phyloP scores from a whole-genome alignment of 2,113 vertebrate genomes.

The Corapipo altera region DNA sequence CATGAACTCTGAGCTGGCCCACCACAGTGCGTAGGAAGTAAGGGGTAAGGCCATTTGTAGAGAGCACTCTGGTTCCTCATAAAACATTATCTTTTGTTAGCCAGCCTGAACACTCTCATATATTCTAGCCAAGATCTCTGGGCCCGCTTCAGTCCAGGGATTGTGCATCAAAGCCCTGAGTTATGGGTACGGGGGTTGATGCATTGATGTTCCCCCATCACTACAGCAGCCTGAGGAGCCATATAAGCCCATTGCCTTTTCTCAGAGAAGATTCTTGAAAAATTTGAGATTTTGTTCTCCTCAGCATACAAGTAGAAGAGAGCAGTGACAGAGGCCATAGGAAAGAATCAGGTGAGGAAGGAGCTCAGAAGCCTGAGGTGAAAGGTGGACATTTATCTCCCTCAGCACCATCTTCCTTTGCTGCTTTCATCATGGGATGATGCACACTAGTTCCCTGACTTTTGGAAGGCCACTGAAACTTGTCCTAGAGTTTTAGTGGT shows the following conservation, averaged over 20 bases:
- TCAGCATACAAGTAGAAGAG: neutral
- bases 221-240: neutral
- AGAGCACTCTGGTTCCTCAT: neutral
- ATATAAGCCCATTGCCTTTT: neutral
- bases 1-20: neutral
- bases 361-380: neutral
- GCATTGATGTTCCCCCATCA: neutral
- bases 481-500: neutral
- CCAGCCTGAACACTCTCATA: neutral
- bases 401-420: neutral
- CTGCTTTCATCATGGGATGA: neutral
- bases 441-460: neutral
- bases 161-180: neutral
- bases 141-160: neutral
- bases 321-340: neutral
- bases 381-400: neutral
- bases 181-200: neutral
- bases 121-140: neutral
- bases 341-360: neutral
- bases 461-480: neutral
- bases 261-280: neutral
- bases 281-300: neutral
- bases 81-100: neutral
- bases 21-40: neutral
- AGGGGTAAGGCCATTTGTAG: neutral